These are phyloP conservation scores for Ornithoptera priamus DNA, from an alignment of 2,888 invertebrate genomes.

Conservation along the genomic window DNA sequence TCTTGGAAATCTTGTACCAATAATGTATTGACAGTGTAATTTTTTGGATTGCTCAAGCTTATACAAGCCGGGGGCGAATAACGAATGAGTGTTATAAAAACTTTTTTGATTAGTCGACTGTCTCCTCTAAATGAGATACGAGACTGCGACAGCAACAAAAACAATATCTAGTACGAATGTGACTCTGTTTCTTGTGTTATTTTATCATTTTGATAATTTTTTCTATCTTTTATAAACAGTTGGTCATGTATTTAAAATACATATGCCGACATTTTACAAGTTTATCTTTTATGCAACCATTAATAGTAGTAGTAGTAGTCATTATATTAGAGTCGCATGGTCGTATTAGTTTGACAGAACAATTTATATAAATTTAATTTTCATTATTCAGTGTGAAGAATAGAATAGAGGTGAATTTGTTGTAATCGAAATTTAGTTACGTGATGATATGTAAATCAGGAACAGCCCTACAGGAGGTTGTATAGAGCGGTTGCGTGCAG, in stretches of 20 bases:
- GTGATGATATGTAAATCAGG: conserved; percentile 30
- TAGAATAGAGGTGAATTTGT: neutral
- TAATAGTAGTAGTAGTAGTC: too few species aligned
- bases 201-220: neutral
- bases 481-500: conserved; percentile 50
- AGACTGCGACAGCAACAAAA: neutral
- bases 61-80: conserved; percentile 2
- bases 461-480: conserved; percentile 62
- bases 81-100: conserved; percentile 12
- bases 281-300: too few species aligned
- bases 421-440: conserved; percentile 14
- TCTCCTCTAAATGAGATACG: neutral
- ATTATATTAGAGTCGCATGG: too few species aligned
- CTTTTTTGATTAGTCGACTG: conserved; percentile 16
- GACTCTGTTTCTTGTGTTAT: neutral
- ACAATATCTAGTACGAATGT: neutral
- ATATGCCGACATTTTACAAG: too few species aligned
- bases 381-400: neutral
- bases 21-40: conserved; percentile 14
- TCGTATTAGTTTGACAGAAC: neutral
- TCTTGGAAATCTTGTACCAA: conserved; percentile 24
- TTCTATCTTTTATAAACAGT: too few species aligned
- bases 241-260: neutral
- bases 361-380: neutral
- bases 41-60: conserved; percentile 19